These are phyloP conservation scores for Ferdinandea cuprea DNA, from an alignment of 2,888 invertebrate species.

Conservation along the genomic window DNA sequence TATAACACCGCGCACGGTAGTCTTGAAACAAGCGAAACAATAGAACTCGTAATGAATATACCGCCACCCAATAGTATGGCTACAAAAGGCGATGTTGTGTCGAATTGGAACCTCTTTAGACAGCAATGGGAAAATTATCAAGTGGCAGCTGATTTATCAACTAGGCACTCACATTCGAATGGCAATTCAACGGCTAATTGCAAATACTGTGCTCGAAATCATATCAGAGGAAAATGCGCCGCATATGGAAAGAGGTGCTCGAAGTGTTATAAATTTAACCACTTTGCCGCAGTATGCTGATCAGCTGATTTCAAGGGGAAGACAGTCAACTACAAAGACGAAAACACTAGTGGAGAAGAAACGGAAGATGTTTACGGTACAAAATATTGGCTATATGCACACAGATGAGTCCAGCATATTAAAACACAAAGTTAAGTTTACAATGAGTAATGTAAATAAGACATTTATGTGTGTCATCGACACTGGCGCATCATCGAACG, in stretches of 20 bases:
- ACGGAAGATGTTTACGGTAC: slow-evolving; percentile 18
- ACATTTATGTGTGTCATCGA: slow-evolving; percentile 13
- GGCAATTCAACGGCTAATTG: neutral
- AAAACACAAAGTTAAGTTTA: slow-evolving; percentile 9
- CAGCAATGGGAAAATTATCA: slow-evolving; percentile 29
- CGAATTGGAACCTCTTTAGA: slow-evolving; percentile 11
- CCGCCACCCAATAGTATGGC: slow-evolving; percentile 15
- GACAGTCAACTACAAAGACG: slow-evolving; percentile 16
- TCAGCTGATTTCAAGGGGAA: neutral
- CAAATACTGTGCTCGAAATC: neutral
- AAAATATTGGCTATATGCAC: slow-evolving; percentile 3
- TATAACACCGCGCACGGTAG: no score
- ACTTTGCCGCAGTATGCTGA: slow-evolving; percentile 28
- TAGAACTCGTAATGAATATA: slow-evolving; percentile 6
- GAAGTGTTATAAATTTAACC: slow-evolving; percentile 24
- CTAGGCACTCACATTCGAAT: neutral
- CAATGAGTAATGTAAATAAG: neutral
- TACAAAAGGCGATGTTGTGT: slow-evolving; percentile 1
- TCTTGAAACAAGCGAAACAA: no score
- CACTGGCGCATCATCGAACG: slow-evolving; percentile 21
- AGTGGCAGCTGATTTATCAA: slow-evolving; percentile 22
- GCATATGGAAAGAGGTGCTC: slow-evolving; percentile 26
- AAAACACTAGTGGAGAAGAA: slow-evolving; percentile 18
- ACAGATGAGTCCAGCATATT: slow-evolving; percentile 1
- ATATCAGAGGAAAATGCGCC: neutral